Base-by-base conservation (phyloP, 2,888 invertebrate genomes). In the Cryptus armator region DNA sequence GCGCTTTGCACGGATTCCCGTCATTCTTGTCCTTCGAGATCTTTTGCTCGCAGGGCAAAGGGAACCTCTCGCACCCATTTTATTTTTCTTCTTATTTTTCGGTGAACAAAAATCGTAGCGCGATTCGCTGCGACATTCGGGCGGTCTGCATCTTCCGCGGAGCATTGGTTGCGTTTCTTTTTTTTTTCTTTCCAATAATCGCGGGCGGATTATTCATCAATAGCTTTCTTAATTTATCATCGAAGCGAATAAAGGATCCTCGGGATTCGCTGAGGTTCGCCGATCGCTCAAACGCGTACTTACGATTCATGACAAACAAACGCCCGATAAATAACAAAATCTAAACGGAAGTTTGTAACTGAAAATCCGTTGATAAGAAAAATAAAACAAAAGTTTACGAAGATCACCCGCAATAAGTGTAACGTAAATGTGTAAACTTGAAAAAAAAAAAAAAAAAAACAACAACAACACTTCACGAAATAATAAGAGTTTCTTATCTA, bases 391-490 rank as follows among this genome's bases (percentile, higher is more conserved):
- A 90, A 88, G 90, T 90, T 91, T 90, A 89, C 89, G 88, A 90
- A 89, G 46, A 56, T 75, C 88, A 90, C 90, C 88, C 87, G 91
- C 91, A 91, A 92, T 92, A 91, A 92, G 90, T 92, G 90, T 91
- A 91, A 91, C 88, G 90, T 91, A 90, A 91, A 91, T 91, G 91
- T 92, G 90, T 92, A 91, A 91, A 91, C 89, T 90, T 90, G 89
- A 90, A 76, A 48, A 59, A 77, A 37, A 37, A 90, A 72, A 44
- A 51, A 77, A 37, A 37, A 37, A 76, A 48, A 59, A 77, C 19
- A 24, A 24, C 24, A 24, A 2, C 24, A 24, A 88, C 87, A 87
- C 87, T 86, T 89, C 89, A 90, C 89, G 88, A 89, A 88, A 88
- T 79, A 83, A 81, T 76, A 75, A 87, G 53, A 48, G 32, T 56